Conservation (phyloP, 2,888 invertebrate species). For the Hirtodrosophila duncani region DNA sequence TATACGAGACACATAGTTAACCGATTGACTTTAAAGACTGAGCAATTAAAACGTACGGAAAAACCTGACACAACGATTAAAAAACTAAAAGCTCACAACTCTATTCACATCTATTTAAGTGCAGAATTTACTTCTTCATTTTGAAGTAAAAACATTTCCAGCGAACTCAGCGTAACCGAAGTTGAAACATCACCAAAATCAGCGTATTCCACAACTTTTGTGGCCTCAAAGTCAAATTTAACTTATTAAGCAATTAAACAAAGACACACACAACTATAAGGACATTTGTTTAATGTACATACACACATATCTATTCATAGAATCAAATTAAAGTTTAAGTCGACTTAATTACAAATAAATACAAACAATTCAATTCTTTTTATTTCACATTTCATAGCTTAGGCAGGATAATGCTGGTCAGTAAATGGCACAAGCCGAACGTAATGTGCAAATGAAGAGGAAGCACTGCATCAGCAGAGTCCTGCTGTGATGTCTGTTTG, state of each 20-base stretch:
- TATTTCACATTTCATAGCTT: not conserved
- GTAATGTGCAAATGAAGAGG: too few species aligned
- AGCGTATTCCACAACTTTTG: conserved; percentile 20
- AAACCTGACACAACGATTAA: not conserved
- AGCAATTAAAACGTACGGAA: conserved; percentile 33
- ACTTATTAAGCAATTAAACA: conserved; percentile 64
- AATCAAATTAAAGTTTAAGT: conserved; percentile 45
- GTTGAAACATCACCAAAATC: conserved; percentile 12
- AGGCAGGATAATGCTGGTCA: too few species aligned
- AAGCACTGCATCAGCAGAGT: too few species aligned
- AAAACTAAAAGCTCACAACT: conserved; percentile 21
- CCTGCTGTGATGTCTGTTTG: too few species aligned
- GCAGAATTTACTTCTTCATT: too few species aligned
- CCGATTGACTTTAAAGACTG: conserved; percentile 68
- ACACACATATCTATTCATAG: conserved; percentile 34
- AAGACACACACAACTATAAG: conserved; percentile 26
- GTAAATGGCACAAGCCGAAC: too few species aligned
- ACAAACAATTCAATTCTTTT: conserved; percentile 3
- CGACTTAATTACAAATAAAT: conserved; percentile 27
- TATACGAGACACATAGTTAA: conserved; percentile 44
- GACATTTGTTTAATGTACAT: conserved; percentile 30
- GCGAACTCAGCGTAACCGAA: conserved; percentile 9
- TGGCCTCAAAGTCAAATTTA: conserved; percentile 53
- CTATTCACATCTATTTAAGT: too few species aligned
- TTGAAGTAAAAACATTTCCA: too few species aligned